Evolutionary conservation across 2,888 invertebrate genomes (phyloP).

Genomic region (Epinotia nisella): DNA sequence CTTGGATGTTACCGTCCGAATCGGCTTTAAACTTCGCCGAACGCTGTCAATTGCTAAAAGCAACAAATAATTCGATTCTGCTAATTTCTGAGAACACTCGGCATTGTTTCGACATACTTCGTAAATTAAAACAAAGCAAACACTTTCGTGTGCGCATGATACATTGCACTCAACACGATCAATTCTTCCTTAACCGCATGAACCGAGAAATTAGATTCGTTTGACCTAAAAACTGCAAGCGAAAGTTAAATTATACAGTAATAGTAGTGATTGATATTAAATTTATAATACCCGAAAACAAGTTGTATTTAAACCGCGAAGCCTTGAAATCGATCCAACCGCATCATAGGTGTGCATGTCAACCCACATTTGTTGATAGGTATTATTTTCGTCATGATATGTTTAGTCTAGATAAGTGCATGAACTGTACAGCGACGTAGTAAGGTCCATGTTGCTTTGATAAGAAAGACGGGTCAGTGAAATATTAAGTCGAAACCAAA

Average conservation of each 20-base stretch:
- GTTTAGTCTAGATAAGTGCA: conserved; percentile 3
- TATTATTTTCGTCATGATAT: conserved; percentile 54
- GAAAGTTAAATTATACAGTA: conserved; percentile 34
- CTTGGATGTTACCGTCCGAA: background rate
- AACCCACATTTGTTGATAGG: conserved; percentile 65
- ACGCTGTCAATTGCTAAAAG: conserved; percentile 60
- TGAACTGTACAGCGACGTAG: conserved; percentile 2
- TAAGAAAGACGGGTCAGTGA: conserved; percentile 11
- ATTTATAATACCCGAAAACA: conserved; percentile 58
- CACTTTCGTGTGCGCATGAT: conserved; percentile 26
- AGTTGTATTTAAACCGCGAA: conserved; percentile 65
- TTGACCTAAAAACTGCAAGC: conserved; percentile 23
- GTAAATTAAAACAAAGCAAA: conserved; percentile 41
- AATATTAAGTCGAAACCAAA: conserved; percentile 36
- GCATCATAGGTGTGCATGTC: conserved; percentile 69
- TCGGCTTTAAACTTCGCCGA: conserved; percentile 53
- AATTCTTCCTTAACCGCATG: conserved; percentile 9
- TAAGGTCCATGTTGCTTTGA: conserved; percentile 18
- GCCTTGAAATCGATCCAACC: conserved; percentile 80
- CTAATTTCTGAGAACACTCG: conserved; percentile 74
- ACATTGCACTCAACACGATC: conserved; percentile 14
- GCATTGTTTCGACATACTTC: conserved; percentile 44
- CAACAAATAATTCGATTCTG: conserved; percentile 66
- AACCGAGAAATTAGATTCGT: conserved; percentile 29
- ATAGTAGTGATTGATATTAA: conserved; percentile 23